Evolutionary conservation across 2,888 invertebrate species (phyloP).

Genomic region (Toxonevra muliebris): DNA sequence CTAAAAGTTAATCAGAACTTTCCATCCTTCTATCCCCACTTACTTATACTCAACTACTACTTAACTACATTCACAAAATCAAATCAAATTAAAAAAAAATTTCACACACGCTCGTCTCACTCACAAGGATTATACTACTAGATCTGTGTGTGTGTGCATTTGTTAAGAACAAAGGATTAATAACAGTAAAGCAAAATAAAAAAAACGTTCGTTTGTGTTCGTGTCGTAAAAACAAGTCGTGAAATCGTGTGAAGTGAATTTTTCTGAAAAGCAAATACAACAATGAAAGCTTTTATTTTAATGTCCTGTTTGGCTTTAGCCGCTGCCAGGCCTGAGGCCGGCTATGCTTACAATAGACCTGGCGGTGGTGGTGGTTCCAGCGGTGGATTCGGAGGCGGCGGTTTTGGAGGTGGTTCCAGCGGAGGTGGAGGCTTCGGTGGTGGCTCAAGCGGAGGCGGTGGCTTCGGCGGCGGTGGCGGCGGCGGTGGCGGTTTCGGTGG

Average conservation of each 20-base stretch:
- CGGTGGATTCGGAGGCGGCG: conserved; percentile 43
- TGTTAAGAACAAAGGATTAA: conserved; percentile 35
- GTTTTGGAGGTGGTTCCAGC: conserved; percentile 43
- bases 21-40: conserved; percentile 47
- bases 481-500: conserved; percentile 45
- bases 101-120: conserved; percentile 29
- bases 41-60: conserved; percentile 31
- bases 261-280: conserved; percentile 27
- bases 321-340: conserved; percentile 64
- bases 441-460: conserved; percentile 37
- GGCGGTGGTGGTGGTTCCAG: conserved; percentile 60
- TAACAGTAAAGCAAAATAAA: conserved; percentile 21
- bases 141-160: conserved; percentile 30
- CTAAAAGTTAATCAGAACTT: conserved; percentile 46
- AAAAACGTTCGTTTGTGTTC: conserved; percentile 25
- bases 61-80: conserved; percentile 39
- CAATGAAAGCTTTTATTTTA: conserved; percentile 64
- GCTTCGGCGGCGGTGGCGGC: conserved; percentile 37
- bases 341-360: conserved; percentile 66
- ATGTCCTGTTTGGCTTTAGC: conserved; percentile 65
- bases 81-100: conserved; percentile 33
- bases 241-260: conserved; percentile 11
- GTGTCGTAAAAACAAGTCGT: conserved; percentile 18
- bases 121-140: conserved; percentile 38
- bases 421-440: conserved; percentile 36